A percentile compares a stretch with the other conserved stretches of the same genome.
These are phyloP conservation scores for Hydrophis major DNA, from an alignment of 2,797 vertebrate species.

Conservation along the genomic window DNA sequence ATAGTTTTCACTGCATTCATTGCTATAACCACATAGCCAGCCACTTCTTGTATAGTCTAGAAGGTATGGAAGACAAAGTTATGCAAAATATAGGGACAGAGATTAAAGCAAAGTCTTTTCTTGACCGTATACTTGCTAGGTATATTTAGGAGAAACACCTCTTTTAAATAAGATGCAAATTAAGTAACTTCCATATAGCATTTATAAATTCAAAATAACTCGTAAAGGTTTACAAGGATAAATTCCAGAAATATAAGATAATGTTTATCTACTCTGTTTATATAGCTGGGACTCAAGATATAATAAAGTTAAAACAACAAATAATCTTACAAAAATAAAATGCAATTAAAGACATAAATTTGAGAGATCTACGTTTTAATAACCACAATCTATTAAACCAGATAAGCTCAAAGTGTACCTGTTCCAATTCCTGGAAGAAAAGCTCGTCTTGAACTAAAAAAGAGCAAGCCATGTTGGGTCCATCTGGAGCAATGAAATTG, in stretches of 20 bases:
- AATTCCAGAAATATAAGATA: neutral
- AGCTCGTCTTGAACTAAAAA: neutral
- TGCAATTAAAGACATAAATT: neutral
- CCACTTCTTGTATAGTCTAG: conserved; percentile 93
- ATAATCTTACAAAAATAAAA: neutral
- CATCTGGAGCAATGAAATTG: neutral
- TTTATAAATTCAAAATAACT: neutral
- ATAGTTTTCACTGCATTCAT: conserved; percentile 84
- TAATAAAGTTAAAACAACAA: neutral
- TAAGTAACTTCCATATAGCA: neutral
- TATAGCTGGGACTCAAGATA: neutral
- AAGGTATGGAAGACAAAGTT: neutral
- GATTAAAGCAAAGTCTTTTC: neutral
- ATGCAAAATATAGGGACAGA: neutral
- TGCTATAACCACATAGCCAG: conserved; percentile 90
- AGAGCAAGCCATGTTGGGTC: neutral
- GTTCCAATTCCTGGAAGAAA: neutral
- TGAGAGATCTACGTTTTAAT: neutral
- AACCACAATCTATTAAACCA: neutral
- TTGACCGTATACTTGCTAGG: neutral
- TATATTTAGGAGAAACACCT: neutral
- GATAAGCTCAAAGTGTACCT: neutral
- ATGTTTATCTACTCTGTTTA: neutral
- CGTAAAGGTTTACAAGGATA: neutral
- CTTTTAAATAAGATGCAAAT: neutral